A percentile compares a stretch with the other conserved stretches of the same genome.
phyloP scores from a whole-genome alignment of 1,140 invertebrate genomes.

The Scaptomyza graminum region DNA sequence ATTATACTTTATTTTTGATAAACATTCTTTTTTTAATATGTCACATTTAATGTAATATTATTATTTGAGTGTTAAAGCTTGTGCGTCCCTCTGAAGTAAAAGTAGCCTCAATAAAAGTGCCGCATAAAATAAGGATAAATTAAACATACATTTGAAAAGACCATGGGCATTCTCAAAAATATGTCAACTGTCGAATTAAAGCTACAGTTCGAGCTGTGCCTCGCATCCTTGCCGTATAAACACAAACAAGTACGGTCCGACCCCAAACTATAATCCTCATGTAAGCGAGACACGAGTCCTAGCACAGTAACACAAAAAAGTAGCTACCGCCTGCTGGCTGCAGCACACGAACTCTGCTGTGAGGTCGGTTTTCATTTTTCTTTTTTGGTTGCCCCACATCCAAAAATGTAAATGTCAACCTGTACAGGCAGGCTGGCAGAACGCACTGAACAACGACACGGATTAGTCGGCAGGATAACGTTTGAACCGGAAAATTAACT shows the following conservation, averaged over 20 bases:
- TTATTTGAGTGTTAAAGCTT: slow-evolving; percentile 2
- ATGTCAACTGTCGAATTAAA: slow-evolving; percentile 42
- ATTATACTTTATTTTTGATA: slow-evolving; percentile 14
- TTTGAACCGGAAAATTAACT: slow-evolving; percentile 81
- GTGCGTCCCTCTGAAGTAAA: not conserved
- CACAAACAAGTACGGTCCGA: slow-evolving; percentile 21
- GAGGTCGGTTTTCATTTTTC: not conserved
- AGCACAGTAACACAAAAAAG: slow-evolving; percentile 48
- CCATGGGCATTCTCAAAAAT: slow-evolving; percentile 20
- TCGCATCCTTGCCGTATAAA: slow-evolving; percentile 1
- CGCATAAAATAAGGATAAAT: slow-evolving; percentile 17
- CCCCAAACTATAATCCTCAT: slow-evolving; percentile 70
- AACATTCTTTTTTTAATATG: slow-evolving; percentile 12
- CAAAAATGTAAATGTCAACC: slow-evolving; percentile 78
- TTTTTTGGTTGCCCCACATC: slow-evolving; percentile 28
- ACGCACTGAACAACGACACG: slow-evolving; percentile 61
- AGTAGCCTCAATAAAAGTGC: slow-evolving; percentile 15
- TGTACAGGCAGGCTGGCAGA: slow-evolving; percentile 41
- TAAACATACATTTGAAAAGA: slow-evolving; percentile 13
- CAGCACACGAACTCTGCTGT: slow-evolving; percentile 27
- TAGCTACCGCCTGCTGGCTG: slow-evolving; percentile 25
- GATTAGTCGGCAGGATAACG: slow-evolving; percentile 78
- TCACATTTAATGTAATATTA: slow-evolving; percentile 16
- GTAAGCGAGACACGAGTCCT: slow-evolving; percentile 60
- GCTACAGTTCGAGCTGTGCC: slow-evolving; percentile 19